phyloP scores from a whole-genome alignment of 2,113 vertebrate genomes.

The Callithrix jacchus region DNA sequence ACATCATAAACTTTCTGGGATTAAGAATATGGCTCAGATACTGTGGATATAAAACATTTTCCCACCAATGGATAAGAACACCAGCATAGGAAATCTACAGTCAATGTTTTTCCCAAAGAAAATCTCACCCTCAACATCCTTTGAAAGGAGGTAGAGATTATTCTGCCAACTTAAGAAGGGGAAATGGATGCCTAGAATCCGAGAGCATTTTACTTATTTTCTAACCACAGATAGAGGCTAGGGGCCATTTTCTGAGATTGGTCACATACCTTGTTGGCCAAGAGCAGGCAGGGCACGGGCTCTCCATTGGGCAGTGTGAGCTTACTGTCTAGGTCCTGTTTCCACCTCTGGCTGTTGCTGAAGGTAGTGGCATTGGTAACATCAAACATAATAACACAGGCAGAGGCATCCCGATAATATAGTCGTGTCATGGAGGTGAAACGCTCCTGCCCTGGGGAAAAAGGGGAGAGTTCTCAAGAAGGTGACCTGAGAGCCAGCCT shows the following conservation, averaged over 20 bases:
- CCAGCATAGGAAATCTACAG: not conserved
- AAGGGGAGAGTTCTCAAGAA: not conserved
- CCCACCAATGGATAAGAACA: not conserved
- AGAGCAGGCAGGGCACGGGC: slow-evolving; percentile 89
- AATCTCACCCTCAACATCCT: not conserved
- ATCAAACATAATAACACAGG: slow-evolving; percentile 92
- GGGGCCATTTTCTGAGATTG: not conserved
- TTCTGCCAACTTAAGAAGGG: not conserved
- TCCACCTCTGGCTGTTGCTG: slow-evolving; percentile 90
- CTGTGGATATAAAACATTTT: not conserved
- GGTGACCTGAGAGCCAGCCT: not conserved
- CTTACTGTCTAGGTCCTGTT: slow-evolving; percentile 92
- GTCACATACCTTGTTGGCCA: slow-evolving; percentile 91
- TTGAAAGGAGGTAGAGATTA: not conserved
- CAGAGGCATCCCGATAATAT: slow-evolving; percentile 90
- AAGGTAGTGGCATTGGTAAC: slow-evolving; percentile 88
- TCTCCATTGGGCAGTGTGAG: slow-evolving; percentile 82
- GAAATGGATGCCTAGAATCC: not conserved
- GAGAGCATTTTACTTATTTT: not conserved
- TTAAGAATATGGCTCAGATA: not conserved
- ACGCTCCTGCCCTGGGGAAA: slow-evolving; percentile 89
- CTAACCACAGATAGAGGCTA: not conserved
- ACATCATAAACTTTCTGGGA: not conserved
- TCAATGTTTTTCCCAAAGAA: not conserved
- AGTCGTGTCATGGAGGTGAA: slow-evolving; percentile 94